A percentile compares a stretch with the other conserved stretches of the same genome.
phyloP scores from a whole-genome alignment of 2,797 vertebrate genomes.

The Liparis tanakae region DNA sequence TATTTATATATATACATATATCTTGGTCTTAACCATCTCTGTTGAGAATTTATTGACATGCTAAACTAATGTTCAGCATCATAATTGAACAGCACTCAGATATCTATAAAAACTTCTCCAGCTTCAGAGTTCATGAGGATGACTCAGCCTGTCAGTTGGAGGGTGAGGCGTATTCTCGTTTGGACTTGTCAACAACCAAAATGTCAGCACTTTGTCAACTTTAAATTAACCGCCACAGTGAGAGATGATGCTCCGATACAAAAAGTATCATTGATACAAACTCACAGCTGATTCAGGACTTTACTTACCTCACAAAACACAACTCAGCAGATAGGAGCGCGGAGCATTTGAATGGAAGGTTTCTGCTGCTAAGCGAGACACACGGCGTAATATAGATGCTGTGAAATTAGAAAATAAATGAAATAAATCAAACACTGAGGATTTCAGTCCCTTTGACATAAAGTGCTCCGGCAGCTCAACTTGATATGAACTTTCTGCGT shows the following conservation, averaged over 20 bases:
- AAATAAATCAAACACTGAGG: background rate
- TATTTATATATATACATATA: background rate
- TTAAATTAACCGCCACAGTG: conserved; percentile 42
- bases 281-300: background rate
- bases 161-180: conserved; percentile 47
- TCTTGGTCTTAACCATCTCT: background rate
- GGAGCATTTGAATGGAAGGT: background rate
- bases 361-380: background rate
- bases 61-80: conserved; percentile 8
- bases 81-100: background rate
- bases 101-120: conserved; percentile 4
- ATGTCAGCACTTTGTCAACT: conserved; percentile 66
- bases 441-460: conserved; percentile 50
- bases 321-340: background rate
- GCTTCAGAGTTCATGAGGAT: conserved; percentile 41
- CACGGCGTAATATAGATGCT: background rate
- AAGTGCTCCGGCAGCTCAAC: conserved; percentile 68
- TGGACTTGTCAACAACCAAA: conserved; percentile 63
- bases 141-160: conserved; percentile 58
- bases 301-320: background rate
- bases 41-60: background rate
- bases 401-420: background rate
- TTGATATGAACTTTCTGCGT: conserved; percentile 74
- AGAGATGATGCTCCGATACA: conserved; percentile 39
- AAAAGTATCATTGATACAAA: conserved; percentile 18